phyloP scores from a whole-genome alignment of 1,140 invertebrate species.

The Goniozus legneri region DNA sequence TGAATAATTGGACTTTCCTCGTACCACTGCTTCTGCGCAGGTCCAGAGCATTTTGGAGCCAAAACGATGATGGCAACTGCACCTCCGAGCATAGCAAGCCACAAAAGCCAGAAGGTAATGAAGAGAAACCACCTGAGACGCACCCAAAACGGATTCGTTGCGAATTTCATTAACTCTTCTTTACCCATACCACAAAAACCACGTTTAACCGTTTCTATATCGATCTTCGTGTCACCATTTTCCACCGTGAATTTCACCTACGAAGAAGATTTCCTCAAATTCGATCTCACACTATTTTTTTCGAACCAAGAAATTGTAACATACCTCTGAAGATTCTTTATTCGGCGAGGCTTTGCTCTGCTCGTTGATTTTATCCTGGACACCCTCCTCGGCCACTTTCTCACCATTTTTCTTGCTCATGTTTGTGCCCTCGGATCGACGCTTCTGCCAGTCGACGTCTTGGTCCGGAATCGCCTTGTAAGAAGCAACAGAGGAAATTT shows the following conservation, averaged over 20 bases:
- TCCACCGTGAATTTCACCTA: slow-evolving; percentile 68
- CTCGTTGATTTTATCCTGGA: slow-evolving; percentile 62
- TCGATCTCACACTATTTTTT: too few species aligned
- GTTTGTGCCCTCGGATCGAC: slow-evolving; percentile 1
- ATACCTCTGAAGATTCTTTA: slow-evolving; percentile 57
- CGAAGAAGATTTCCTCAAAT: too few species aligned
- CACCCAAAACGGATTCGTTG: slow-evolving; percentile 90
- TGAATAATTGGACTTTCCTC: slow-evolving; percentile 52
- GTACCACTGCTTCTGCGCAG: slow-evolving; percentile 67
- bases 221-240: slow-evolving; percentile 84
- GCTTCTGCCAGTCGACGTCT: slow-evolving; percentile 37
- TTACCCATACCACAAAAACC: slow-evolving; percentile 81
- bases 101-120: slow-evolving; percentile 79
- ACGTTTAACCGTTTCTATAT: slow-evolving; percentile 64
- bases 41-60: slow-evolving; percentile 77
- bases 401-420: slow-evolving; percentile 50
- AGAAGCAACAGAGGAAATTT: slow-evolving; percentile 33
- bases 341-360: slow-evolving; percentile 61
- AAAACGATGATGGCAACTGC: slow-evolving; percentile 79
- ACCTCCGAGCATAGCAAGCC: slow-evolving; percentile 80
- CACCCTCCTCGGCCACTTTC: slow-evolving; percentile 54
- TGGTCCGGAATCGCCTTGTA: slow-evolving; percentile 61
- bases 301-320: slow-evolving; percentile 4
- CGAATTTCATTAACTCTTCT: slow-evolving; percentile 88
- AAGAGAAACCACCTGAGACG: slow-evolving; percentile 81